Evolutionary conservation across 2,797 vertebrate species (phyloP), one percentile per base, ranked within the genome.

Genomic region (Amazona ochrocephala): DNA sequence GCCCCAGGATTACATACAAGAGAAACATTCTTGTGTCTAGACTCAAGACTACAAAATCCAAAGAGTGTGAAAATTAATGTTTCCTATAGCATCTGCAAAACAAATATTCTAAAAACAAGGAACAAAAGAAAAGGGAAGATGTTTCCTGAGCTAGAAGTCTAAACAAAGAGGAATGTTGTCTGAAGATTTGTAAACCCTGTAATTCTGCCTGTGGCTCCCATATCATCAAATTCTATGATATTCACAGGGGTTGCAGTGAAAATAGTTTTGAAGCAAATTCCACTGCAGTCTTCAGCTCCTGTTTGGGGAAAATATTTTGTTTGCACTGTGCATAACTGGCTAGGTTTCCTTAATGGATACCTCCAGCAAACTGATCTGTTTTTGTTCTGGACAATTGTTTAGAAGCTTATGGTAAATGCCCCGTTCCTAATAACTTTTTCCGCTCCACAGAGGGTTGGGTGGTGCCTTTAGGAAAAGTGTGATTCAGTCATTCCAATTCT

Each of bases 381-480:
- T 70, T 42, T 84, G 48, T 61, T 42, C 67, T 82, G 81, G 66
- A 74, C 88, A 70, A 67, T 39, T 76, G 44, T 83, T 95, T 56
- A 74, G 89, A 71, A 92, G 61, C 81, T 94, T 94, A 80, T 87
- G 78, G 77, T 56, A 88, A 88, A 67, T 96, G 86, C 71, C 74
- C 67, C 50, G 26, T 34, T 90, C n/a, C 74, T 90, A 94, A 93
- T 87, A 86, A 84, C 70, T 67, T 92, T 95, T 94, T 93, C 85
- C 71, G 65, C 51, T 89, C 56, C 50, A 78, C 56, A 89, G 83
- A 68, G 50, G 76, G 51, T 62, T 0, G 0, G 77, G 73, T 65
- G 39, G 34, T 86, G 77, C 85, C 93, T 88, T 91, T 61, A 90
- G 91, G 87, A 87, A 80, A 87, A 54, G 39, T 71, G 60, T 56